phyloP scores from a whole-genome alignment of 1,140 invertebrate genomes.

The Zaprionus taronus region DNA sequence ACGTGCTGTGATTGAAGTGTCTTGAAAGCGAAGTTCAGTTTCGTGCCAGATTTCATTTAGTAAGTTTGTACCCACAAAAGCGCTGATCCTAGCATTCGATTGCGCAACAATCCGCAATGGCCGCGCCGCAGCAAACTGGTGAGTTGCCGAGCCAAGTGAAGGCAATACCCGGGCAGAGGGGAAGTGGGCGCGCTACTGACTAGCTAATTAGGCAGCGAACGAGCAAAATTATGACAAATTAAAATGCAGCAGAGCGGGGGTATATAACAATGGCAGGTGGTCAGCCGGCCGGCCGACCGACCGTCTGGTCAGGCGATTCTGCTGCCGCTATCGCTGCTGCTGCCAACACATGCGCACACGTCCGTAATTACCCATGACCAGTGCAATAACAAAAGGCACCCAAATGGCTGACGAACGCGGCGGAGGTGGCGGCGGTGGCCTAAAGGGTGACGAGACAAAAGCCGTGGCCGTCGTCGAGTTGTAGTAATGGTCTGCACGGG shows the following conservation, averaged over 20 bases:
- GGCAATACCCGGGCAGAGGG: background rate
- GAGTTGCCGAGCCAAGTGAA: background rate
- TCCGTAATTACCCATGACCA: conserved; percentile 65
- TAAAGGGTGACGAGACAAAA: conserved; percentile 77
- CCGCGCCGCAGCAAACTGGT: conserved; percentile 1
- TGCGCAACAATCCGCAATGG: conserved; percentile 13
- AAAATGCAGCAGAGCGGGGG: conserved; percentile 50
- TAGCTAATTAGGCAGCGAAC: conserved; percentile 47
- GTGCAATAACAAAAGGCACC: conserved; percentile 52
- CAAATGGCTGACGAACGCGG: conserved; percentile 22
- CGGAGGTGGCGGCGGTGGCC: conserved; percentile 15
- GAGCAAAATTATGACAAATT: conserved; percentile 74
- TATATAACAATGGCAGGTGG: conserved; percentile 53
- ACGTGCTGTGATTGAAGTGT: background rate
- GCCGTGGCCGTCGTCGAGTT: conserved; percentile 33
- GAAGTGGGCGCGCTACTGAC: conserved; percentile 22
- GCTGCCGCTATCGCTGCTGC: conserved; percentile 1
- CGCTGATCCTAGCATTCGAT: conserved; percentile 19
- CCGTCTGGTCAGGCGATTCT: conserved; percentile 2
- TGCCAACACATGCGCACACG: conserved; percentile 48
- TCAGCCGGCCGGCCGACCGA: background rate
- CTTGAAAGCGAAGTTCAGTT: background rate
- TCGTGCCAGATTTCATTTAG: conserved; percentile 12
- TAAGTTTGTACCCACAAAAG: background rate
- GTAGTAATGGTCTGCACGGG: conserved; percentile 30